phyloP scores from a whole-genome alignment of 2,113 vertebrate genomes.

The Ammodytes marinus region DNA sequence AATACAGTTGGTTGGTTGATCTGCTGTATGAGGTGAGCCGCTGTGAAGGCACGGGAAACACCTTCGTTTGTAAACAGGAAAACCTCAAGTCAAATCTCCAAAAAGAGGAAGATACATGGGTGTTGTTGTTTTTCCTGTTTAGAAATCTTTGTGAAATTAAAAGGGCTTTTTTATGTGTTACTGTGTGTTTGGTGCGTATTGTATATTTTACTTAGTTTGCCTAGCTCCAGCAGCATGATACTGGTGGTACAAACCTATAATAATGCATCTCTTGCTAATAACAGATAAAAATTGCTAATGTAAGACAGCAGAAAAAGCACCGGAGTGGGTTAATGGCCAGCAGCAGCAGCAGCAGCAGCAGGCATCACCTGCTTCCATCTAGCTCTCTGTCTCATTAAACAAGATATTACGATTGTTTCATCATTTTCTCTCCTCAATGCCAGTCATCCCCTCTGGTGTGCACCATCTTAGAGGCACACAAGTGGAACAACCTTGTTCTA shows the following conservation, averaged over 20 bases:
- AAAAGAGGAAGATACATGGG: conserved; percentile 28
- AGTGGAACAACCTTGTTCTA: conserved; percentile 76
- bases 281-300: background rate
- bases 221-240: background rate
- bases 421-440: conserved; percentile 58
- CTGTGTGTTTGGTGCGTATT: background rate
- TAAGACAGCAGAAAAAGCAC: conserved; percentile 1
- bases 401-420: conserved; percentile 52
- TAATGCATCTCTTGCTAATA: background rate
- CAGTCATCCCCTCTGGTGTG: conserved; percentile 54
- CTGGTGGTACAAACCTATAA: background rate
- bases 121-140: conserved; percentile 31
- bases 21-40: conserved; percentile 5
- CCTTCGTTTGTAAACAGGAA: conserved; percentile 65
- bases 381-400: conserved; percentile 48
- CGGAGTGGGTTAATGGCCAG: conserved; percentile 5
- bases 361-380: conserved; percentile 11
- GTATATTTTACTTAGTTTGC: background rate
- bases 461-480: conserved; percentile 60
- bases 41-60: conserved; percentile 50
- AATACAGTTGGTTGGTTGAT: conserved; percentile 7
- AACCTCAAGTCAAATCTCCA: conserved; percentile 52
- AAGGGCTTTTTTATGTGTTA: background rate
- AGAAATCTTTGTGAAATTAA: background rate
- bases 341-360: background rate